Evolutionary conservation across 2,113 vertebrate genomes (phyloP), one percentile per base, ranked within the genome.

Genomic region (Mystacornis crossleyi): DNA sequence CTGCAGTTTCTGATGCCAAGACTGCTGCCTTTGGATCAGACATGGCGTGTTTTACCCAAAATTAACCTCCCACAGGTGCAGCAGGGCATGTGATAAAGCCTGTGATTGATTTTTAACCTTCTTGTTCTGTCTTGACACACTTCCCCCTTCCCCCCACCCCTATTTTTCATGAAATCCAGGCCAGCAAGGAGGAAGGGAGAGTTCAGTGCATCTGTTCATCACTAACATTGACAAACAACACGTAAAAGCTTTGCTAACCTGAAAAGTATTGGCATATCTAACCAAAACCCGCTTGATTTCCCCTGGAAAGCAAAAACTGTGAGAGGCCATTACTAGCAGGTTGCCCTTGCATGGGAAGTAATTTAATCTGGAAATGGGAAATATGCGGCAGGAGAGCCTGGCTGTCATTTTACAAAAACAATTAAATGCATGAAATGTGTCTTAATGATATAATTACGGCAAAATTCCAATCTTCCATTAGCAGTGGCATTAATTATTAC

Each of bases 371-470:
- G 94, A 96, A 94, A 94, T 47, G 78, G 91, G 83, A 93, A 95
- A 81, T 81, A 65, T n/a, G 75, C 47, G 42, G 73, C 79, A 90
- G 86, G 78, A 94, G 92, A 92, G 83, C 81, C 95, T 93, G 54
- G 80, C 93, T 94, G 90, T 97, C 96, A 75, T 95, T 93, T 93
- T 78, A 91, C 89, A 82, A 65, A 95, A 96, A 92, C 73, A 92
- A 93, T 94, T 96, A 94, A 93, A 93, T 73, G 90, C 94, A 92
- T 94, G 89, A 96, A 96, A 95, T 90, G 95, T 92, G 91, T 90
- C 89, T 81, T 93, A 92, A 92, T 86, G 64, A 93, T 96, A 89
- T 82, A 94, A 96, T 97, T 95, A 97, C 87, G 84, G 90, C 93
- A 93, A 90, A 95, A 94, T 87, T 97, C 92, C 92, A 97, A 84